These are phyloP conservation scores for Toxotes lorentzi DNA, from an alignment of 2,797 vertebrate genomes.

Conservation along the genomic window DNA sequence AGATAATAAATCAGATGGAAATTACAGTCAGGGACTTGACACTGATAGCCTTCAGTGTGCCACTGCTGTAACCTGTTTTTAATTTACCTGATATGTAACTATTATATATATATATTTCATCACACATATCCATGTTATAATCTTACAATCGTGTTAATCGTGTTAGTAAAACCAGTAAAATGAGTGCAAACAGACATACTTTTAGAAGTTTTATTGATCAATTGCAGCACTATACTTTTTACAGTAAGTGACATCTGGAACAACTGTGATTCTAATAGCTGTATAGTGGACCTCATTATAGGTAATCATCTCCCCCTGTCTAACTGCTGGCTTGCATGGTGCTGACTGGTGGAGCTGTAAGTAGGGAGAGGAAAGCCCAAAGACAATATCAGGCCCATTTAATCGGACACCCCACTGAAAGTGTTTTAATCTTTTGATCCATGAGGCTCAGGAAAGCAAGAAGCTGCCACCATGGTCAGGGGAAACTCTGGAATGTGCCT, in stretches of 20 bases:
- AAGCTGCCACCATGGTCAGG: conserved; percentile 59
- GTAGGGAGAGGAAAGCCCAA: conserved; percentile 57
- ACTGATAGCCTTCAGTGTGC: background rate
- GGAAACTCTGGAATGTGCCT: conserved; percentile 45
- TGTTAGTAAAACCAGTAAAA: background rate
- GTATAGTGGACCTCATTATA: background rate
- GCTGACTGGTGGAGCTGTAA: conserved; percentile 38
- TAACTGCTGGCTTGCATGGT: conserved; percentile 20
- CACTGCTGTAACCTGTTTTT: background rate
- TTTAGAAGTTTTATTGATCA: background rate
- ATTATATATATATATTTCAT: background rate
- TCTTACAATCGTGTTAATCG: background rate
- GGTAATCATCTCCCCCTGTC: conserved; percentile 9
- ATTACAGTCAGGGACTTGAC: background rate
- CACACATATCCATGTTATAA: too few species aligned
- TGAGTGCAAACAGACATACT: background rate
- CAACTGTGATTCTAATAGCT: background rate
- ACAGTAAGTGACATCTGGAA: background rate
- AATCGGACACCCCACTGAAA: conserved; percentile 71
- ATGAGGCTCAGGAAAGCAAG: conserved; percentile 72
- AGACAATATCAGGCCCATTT: conserved; percentile 76
- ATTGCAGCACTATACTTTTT: background rate
- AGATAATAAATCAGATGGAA: conserved; percentile 19
- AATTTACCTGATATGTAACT: background rate
- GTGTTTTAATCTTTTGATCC: conserved; percentile 85